Evolutionary conservation across 1,140 invertebrate species (phyloP), one percentile per base, ranked within the genome.

Genomic region (Drosophila funebris): DNA sequence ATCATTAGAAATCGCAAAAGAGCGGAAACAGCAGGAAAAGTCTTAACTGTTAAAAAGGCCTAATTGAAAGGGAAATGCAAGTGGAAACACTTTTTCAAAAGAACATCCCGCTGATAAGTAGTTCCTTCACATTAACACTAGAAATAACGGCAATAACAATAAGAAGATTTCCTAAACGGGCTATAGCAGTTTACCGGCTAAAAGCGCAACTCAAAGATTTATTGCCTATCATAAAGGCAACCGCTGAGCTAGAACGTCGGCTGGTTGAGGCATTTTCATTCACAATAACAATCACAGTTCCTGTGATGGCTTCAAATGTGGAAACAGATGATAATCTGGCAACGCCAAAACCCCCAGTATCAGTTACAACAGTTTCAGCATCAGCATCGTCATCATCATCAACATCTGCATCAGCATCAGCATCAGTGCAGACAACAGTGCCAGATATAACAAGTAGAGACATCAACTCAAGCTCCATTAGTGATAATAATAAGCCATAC

Each of bases 11-110:
- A 52, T 52, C 22, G 37, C 6, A 31, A 22, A 37, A 31, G 7
- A 58, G 31, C 14, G 16, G 27, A 11, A 29, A 56, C 6, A 11
- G 9, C n/a, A 27, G 22, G 31, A 8, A 52, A 18, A 27, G 27
- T 61, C 63, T 64, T 36, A 24, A 18, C 6, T 22, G 20, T 60
- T 29, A 41, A 67, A 60, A 33, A 24, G 41, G 39, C 8, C 37
- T 24, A 67, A 72, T 43, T 76, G 43, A 63, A 72, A 64, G 63
- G 83, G 83, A 79, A 58, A 87, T 87, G 83, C 79, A 73, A 83
- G 61, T 79, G 62, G 62, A 73, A 76, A 76, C 24, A 44, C 16
- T 31, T 36, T 60, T 50, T 24, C 16, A 41, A 48, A 24, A 61
- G 46, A 61, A 64, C 20, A 67, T 54, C 57, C 64, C 75, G 67